These are phyloP conservation scores for Cranoglanis bouderius DNA, from an alignment of 2,113 vertebrate species.

Conservation along the genomic window DNA sequence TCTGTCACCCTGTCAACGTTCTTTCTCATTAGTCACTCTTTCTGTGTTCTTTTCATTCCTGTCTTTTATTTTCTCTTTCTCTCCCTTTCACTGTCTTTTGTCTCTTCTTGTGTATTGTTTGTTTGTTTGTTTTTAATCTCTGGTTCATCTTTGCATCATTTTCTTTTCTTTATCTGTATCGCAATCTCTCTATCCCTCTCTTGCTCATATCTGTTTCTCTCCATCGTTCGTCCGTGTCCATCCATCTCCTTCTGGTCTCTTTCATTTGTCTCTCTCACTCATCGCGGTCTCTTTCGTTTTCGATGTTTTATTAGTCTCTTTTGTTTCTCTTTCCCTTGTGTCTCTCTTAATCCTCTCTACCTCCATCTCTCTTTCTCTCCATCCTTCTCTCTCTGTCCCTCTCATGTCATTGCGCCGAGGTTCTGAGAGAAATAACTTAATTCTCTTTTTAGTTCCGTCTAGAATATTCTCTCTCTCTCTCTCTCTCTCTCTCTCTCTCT, in stretches of 20 bases:
- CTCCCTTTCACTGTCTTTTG: slow-evolving; percentile 21
- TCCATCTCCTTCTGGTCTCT: not conserved
- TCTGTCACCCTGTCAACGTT: slow-evolving; percentile 49
- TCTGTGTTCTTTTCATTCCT: slow-evolving; percentile 42
- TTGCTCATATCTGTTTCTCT: not conserved
- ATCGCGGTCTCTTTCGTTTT: not conserved
- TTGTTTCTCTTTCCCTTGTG: not conserved
- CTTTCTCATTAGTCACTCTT: slow-evolving; percentile 41
- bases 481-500: slow-evolving; percentile 43
- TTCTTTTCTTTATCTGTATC: not conserved
- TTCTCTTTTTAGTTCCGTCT: slow-evolving; percentile 27
- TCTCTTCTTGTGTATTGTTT: not conserved
- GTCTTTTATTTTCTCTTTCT: slow-evolving; percentile 16
- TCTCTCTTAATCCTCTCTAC: not conserved
- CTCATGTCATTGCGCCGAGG: not conserved
- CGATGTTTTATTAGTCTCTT: not conserved
- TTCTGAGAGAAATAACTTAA: slow-evolving; percentile 31
- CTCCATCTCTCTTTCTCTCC: not conserved
- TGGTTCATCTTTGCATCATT: slow-evolving; percentile 11
- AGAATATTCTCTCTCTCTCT: slow-evolving; percentile 48
- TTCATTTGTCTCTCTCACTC: not conserved
- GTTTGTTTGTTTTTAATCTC: slow-evolving; percentile 26
- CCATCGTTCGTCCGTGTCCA: slow-evolving; percentile 10
- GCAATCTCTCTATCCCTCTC: not conserved
- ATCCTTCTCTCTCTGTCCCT: slow-evolving; percentile 7